Evolutionary conservation across 2,797 vertebrate genomes (phyloP).

Genomic region (Oreochromis mossambicus): DNA sequence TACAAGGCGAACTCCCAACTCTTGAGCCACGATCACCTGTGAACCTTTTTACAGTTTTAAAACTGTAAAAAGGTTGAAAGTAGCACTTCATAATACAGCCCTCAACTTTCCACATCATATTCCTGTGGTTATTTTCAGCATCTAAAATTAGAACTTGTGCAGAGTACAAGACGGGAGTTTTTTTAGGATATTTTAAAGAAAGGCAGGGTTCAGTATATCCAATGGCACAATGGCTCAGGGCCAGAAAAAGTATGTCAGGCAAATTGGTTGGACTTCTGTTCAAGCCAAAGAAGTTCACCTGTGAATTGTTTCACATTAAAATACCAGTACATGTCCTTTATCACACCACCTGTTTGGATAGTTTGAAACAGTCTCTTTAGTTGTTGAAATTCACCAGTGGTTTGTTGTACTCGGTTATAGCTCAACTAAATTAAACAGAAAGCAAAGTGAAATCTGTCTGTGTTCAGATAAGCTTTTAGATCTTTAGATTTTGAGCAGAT

Average conservation of each 20-base stretch:
- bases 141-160: neutral
- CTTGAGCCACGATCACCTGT: too few relatives aligned
- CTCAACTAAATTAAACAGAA: neutral
- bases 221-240: neutral
- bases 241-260: neutral
- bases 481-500: neutral
- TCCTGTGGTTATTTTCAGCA: neutral
- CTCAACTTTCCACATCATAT: neutral
- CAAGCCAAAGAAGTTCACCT: neutral
- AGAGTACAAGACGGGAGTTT: neutral
- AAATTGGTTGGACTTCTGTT: neutral
- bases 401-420: neutral
- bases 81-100: neutral
- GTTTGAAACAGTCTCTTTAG: neutral
- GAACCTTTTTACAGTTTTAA: neutral
- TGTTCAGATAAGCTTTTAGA: neutral
- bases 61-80: neutral
- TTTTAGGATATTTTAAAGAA: neutral
- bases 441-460: neutral
- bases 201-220: neutral
- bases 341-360: neutral
- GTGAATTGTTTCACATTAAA: neutral
- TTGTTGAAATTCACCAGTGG: neutral
- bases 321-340: neutral
- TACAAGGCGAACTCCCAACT: too few relatives aligned